Percentiles rank a stretch among this genome's conserved stretches.
phyloP scores from a whole-genome alignment of 2,797 vertebrate species.

The Lophotriccus pileatus region DNA sequence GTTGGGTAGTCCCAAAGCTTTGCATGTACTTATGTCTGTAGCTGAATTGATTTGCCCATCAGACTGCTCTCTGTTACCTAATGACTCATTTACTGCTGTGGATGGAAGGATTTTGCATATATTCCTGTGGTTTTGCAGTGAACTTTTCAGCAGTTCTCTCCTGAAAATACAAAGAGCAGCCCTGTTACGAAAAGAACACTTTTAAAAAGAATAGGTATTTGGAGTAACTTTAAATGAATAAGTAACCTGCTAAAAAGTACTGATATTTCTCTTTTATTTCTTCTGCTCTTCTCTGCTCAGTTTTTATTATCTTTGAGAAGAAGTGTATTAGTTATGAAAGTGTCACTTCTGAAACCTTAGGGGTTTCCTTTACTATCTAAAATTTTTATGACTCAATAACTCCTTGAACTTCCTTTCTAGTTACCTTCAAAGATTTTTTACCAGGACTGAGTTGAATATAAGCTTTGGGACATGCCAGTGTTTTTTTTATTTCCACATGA shows the following conservation, averaged over 20 bases:
- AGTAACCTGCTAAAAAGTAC: background rate
- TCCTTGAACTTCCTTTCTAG: background rate
- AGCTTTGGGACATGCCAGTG: background rate
- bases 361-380: background rate
- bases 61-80: background rate
- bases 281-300: background rate
- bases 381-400: slow-evolving; percentile 22
- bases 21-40: background rate
- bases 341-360: slow-evolving; percentile 3
- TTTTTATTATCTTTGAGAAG: background rate
- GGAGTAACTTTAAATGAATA: background rate
- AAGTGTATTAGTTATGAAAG: background rate
- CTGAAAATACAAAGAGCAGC: background rate
- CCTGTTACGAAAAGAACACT: fast-evolving
- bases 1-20: fast-evolving
- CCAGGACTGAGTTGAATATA: background rate
- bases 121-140: background rate
- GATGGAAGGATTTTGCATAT: background rate
- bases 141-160: background rate
- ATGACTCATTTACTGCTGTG: background rate
- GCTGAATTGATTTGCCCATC: background rate
- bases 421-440: slow-evolving; percentile 22
- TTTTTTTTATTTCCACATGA: slow-evolving; percentile 17
- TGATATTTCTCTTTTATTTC: background rate
- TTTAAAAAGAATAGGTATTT: background rate